Evolutionary conservation across 64 coral and sea anemone species (phyloP).

Genomic region (Anthopleura sola): DNA sequence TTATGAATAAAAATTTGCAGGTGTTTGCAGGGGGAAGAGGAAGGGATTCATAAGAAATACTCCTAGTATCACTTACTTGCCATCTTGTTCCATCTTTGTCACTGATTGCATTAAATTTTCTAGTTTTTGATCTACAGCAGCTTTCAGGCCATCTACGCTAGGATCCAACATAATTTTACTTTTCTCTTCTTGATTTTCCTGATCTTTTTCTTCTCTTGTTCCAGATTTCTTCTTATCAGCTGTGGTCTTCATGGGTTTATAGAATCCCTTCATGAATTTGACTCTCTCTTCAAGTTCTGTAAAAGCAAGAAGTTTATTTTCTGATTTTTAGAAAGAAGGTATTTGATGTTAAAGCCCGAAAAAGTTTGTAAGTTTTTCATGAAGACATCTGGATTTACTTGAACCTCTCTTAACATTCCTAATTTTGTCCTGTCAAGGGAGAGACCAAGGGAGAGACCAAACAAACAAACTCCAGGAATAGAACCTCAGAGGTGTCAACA

Average conservation of each 20-base stretch:
- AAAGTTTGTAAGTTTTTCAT: no score
- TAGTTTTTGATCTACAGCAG: slow-evolving; percentile 41
- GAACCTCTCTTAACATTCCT: no score
- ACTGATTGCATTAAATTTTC: slow-evolving; percentile 22
- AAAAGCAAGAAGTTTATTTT: not conserved
- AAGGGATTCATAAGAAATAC: no score
- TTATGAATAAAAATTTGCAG: no score
- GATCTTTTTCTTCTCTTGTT: not conserved
- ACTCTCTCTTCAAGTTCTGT: slow-evolving; percentile 3
- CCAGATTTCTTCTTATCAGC: slow-evolving; percentile 4
- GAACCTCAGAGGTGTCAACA: no score
- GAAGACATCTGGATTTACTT: no score
- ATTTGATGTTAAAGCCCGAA: no score
- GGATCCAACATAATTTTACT: slow-evolving; percentile 12
- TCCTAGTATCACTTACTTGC: not conserved
- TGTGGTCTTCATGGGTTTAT: not conserved
- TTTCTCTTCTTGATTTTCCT: slow-evolving; percentile 29
- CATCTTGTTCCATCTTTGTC: slow-evolving; percentile 32
- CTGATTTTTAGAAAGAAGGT: no score
- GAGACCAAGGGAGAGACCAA: no score
- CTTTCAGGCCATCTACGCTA: slow-evolving; percentile 18
- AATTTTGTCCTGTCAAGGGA: no score
- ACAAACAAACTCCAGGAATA: no score
- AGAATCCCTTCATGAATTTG: slow-evolving; percentile 1
- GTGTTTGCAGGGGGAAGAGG: no score